Conservation (phyloP, 53 echinoderm and acorn worm genomes). For the Holothuria leucospilota region DNA sequence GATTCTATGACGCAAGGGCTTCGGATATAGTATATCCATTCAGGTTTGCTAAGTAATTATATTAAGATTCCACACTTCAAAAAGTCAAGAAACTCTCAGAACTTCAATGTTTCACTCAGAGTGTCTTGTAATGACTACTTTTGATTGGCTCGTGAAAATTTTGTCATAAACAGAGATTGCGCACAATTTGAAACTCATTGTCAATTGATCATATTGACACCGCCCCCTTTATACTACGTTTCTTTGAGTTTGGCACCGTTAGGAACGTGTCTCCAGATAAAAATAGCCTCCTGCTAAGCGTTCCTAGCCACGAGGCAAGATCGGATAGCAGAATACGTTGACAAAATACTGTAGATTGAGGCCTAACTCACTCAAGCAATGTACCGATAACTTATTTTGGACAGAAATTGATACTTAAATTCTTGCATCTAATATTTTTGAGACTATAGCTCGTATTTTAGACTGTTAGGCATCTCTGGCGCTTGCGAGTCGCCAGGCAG, state of each 20-base stretch:
- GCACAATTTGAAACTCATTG: neutral
- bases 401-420: neutral
- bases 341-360: conserved; percentile 28
- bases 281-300: conserved; percentile 49
- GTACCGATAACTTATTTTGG: conserved; percentile 19
- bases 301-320: conserved; percentile 38
- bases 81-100: no score
- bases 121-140: conserved; percentile 6
- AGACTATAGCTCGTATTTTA: conserved; percentile 5
- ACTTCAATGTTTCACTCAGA: neutral
- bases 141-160: conserved; percentile 26
- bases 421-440: neutral
- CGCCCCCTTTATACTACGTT: conserved; percentile 8
- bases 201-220: neutral
- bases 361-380: conserved; percentile 41
- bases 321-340: conserved; percentile 36
- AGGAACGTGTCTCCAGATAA: neutral
- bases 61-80: no score
- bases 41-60: no score
- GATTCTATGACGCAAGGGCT: no score
- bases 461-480: conserved; percentile 45
- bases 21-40: no score
- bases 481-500: conserved; percentile 46
- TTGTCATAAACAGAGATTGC: neutral
- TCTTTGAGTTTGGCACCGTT: conserved; percentile 4